Percentiles rank a stretch among this genome's conserved stretches.
Evolutionary conservation across 2,888 invertebrate species (phyloP).

Genomic region (Trachelus tabidus): DNA sequence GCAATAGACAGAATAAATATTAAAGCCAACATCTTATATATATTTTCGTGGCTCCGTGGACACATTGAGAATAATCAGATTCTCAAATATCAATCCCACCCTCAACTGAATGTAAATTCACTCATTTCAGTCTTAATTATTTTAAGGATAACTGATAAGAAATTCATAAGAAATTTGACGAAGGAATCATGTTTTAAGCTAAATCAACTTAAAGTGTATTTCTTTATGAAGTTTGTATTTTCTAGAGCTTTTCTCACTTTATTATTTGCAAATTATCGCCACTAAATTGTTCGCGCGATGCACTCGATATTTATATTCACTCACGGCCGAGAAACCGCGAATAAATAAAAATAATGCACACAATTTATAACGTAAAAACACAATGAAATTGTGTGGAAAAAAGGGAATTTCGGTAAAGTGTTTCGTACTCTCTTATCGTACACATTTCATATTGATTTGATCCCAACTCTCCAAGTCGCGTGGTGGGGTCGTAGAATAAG

Average conservation of each 20-base stretch:
- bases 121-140: not conserved
- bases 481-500: slow-evolving; percentile 39
- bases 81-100: not conserved
- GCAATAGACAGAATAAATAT: slow-evolving; percentile 36
- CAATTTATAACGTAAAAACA: not conserved
- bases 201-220: not conserved
- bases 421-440: slow-evolving; percentile 42
- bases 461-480: slow-evolving; percentile 31
- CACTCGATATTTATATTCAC: not conserved
- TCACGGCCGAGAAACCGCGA: not conserved
- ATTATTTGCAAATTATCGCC: not conserved
- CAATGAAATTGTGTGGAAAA: slow-evolving; percentile 26
- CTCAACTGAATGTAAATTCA: not conserved
- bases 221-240: not conserved
- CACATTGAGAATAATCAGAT: not conserved
- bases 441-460: slow-evolving; percentile 54
- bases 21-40: slow-evolving; percentile 29
- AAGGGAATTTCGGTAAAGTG: slow-evolving; percentile 29
- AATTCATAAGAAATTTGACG: not conserved
- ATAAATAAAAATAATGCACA: not conserved
- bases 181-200: not conserved
- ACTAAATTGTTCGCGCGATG: not conserved
- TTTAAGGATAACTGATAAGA: not conserved
- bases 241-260: not conserved
- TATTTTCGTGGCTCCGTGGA: not conserved